These are phyloP conservation scores for Florisuga fusca DNA, from an alignment of 2,797 vertebrate genomes.

Conservation along the genomic window DNA sequence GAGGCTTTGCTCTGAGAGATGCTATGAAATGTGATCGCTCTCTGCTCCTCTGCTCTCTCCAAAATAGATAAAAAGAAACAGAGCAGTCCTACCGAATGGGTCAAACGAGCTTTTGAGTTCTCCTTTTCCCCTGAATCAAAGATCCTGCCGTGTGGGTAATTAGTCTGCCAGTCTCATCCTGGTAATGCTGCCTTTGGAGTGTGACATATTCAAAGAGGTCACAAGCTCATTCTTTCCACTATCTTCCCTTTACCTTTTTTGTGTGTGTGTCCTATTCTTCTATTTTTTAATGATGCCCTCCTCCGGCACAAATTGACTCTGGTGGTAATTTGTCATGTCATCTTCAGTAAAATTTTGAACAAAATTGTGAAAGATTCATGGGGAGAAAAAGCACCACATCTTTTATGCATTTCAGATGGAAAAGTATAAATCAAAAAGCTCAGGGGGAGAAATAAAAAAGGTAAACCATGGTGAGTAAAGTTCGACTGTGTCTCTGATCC, in stretches of 20 bases:
- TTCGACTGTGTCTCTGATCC: neutral
- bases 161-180: slow-evolving; percentile 18
- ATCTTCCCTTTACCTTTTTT: neutral
- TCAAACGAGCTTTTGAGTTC: neutral
- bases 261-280: neutral
- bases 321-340: slow-evolving; percentile 71
- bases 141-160: neutral
- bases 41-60: neutral
- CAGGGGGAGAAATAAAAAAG: neutral
- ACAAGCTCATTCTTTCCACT: slow-evolving; percentile 2
- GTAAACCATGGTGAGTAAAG: neutral
- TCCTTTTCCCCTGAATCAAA: neutral
- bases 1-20: neutral
- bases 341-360: slow-evolving; percentile 69
- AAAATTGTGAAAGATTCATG: slow-evolving; percentile 63
- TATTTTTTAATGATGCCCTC: slow-evolving; percentile 47
- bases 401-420: slow-evolving; percentile 68
- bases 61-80: neutral
- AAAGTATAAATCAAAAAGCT: slow-evolving; percentile 72
- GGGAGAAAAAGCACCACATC: slow-evolving; percentile 9
- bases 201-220: slow-evolving; percentile 22
- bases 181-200: neutral
- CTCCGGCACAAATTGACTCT: slow-evolving; percentile 62
- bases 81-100: neutral
- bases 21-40: neutral